A percentile compares a stretch with the other conserved stretches of the same genome.
These are phyloP conservation scores for Aphidius gifuensis DNA, from an alignment of 1,140 invertebrate genomes.

Conservation along the genomic window DNA sequence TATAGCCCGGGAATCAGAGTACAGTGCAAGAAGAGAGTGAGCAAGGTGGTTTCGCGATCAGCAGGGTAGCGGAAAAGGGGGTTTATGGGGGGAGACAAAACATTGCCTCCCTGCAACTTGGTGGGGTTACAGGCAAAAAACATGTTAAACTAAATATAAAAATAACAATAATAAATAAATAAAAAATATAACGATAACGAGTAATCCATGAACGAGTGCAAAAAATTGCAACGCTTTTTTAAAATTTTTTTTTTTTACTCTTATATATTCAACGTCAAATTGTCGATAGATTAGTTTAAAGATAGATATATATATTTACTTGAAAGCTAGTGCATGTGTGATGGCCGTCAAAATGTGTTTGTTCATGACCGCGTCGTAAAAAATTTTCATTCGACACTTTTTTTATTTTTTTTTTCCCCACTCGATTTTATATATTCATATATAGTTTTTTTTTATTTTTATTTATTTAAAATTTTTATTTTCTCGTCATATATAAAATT, in stretches of 20 bases:
- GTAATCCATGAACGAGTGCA: slow-evolving; percentile 29
- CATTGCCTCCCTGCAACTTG: slow-evolving; percentile 5
- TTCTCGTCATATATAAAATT: too few relatives aligned
- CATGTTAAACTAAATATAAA: not conserved
- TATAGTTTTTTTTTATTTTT: too few relatives aligned
- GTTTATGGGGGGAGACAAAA: not conserved
- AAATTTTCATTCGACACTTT: slow-evolving; percentile 1
- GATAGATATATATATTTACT: slow-evolving; percentile 31
- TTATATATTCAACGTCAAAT: slow-evolving; percentile 41
- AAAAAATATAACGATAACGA: not conserved
- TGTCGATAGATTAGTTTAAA: slow-evolving; percentile 55
- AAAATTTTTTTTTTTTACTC: slow-evolving; percentile 14
- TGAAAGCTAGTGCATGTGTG: not conserved
- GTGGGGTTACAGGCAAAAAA: not conserved
- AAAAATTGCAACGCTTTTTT: slow-evolving; percentile 53
- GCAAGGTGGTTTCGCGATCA: slow-evolving; percentile 2
- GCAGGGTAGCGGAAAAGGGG: not conserved
- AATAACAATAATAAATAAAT: too few relatives aligned
- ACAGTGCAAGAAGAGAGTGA: not conserved
- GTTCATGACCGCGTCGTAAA: slow-evolving; percentile 2
- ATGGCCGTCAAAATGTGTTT: slow-evolving; percentile 8
- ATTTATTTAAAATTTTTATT: too few relatives aligned
- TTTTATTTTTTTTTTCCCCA: too few relatives aligned
- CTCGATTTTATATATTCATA: too few relatives aligned
- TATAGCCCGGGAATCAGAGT: slow-evolving; percentile 42